Evolutionary conservation across 2,888 invertebrate genomes (phyloP).

Genomic region (Drosophila mettleri): DNA sequence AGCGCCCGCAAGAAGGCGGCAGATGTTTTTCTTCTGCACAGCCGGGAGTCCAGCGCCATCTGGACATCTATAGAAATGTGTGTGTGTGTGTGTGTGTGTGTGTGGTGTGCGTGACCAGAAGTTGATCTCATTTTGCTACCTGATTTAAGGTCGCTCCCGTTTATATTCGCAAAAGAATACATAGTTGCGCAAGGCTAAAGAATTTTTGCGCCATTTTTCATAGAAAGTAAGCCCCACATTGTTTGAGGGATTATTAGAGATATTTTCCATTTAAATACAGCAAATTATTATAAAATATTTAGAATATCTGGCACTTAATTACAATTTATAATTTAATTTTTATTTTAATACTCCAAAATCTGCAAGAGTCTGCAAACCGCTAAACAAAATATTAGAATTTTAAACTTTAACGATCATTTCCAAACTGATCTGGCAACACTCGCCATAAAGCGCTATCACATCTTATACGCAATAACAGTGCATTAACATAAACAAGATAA

Average conservation of each 20-base stretch:
- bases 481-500: neutral
- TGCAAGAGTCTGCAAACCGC: neutral
- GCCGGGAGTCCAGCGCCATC: constrained; percentile 8
- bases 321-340: neutral
- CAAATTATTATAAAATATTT: neutral
- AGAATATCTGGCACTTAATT: neutral
- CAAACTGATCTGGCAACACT: constrained; percentile 7
- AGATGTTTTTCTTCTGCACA: constrained; percentile 44
- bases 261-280: constrained; percentile 5
- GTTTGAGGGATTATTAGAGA: constrained; percentile 12
- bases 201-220: constrained; percentile 8
- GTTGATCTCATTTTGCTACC: constrained; percentile 23
- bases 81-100: constrained; percentile 14
- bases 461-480: neutral
- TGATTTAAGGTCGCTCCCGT: constrained; percentile 22
- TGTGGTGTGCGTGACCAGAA: constrained; percentile 15
- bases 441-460: neutral
- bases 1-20: constrained; percentile 23
- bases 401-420: neutral
- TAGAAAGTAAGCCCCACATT: constrained; percentile 21
- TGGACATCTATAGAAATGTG: constrained; percentile 19
- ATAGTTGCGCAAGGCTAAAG: constrained; percentile 32
- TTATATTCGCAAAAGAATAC: constrained; percentile 18
- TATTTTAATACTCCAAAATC: neutral
- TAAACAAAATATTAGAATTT: neutral